Percentiles rank a stretch among this genome's conserved stretches.
Evolutionary conservation across 2,113 vertebrate species (phyloP).

Genomic region (Cromileptes altivelis): DNA sequence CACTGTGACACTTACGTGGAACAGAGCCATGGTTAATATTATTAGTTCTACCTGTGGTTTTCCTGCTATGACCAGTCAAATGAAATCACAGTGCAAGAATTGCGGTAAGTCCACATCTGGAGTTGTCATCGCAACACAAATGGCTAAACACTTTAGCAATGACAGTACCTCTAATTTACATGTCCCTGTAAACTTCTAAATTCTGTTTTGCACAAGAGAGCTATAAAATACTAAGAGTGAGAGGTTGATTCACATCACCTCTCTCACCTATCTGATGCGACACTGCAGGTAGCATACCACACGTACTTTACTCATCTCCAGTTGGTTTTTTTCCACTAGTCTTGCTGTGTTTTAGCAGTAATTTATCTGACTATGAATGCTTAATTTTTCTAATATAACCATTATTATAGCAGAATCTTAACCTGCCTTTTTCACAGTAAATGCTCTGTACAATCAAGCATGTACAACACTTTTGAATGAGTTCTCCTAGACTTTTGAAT

Average conservation of each 20-base stretch:
- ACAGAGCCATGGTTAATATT: neutral
- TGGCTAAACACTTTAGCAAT: neutral
- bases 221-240: neutral
- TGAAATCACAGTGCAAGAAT: neutral
- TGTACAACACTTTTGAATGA: neutral
- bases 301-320: neutral
- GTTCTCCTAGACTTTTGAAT: too few relatives aligned
- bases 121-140: neutral
- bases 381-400: neutral
- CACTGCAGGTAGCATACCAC: neutral
- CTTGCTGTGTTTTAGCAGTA: neutral
- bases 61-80: neutral
- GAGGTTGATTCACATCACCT: neutral
- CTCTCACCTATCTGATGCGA: neutral
- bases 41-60: neutral
- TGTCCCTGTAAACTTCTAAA: neutral
- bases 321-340: neutral
- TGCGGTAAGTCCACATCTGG: neutral
- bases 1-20: neutral
- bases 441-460: neutral
- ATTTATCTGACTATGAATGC: neutral
- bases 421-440: neutral
- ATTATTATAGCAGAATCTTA: neutral
- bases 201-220: neutral
- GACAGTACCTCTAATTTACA: neutral